Conservation (phyloP, 2,797 vertebrate species). For the Buphagus erythrorhynchus region DNA sequence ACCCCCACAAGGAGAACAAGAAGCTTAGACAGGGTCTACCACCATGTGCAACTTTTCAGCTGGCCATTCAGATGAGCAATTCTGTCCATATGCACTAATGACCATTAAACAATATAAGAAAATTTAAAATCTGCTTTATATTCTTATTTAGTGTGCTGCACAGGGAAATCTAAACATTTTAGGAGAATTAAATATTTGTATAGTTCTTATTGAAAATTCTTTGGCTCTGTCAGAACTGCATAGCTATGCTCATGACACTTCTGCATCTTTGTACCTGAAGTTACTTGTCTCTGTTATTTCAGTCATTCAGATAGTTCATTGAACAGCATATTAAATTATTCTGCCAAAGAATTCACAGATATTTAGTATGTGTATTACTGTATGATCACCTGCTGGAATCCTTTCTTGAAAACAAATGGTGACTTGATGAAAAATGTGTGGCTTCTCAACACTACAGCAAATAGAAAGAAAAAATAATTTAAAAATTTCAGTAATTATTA, state of each 20-base stretch:
- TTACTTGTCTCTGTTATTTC: not conserved
- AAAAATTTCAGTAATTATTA: not conserved
- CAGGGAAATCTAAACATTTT: not conserved
- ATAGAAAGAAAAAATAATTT: rapidly evolving
- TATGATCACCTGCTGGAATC: not conserved
- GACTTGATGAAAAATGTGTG: not conserved
- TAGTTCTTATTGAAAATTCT: not conserved
- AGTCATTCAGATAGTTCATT: not conserved
- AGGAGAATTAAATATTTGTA: not conserved
- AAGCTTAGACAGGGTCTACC: not conserved
- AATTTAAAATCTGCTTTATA: not conserved
- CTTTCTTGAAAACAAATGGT: not conserved
- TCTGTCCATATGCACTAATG: not conserved
- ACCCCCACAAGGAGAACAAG: not conserved
- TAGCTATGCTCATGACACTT: not conserved
- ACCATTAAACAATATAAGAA: not conserved
- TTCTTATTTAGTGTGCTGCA: not conserved
- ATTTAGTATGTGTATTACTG: not conserved
- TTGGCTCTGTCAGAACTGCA: not conserved
- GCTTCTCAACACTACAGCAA: not conserved
- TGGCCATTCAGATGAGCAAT: not conserved
- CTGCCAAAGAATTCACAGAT: not conserved
- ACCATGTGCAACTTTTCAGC: not conserved
- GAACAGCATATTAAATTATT: not conserved
- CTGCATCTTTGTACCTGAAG: not conserved